Base-by-base conservation (phyloP, 2,888 invertebrate species). In the Pandemis cinnamomeana region DNA sequence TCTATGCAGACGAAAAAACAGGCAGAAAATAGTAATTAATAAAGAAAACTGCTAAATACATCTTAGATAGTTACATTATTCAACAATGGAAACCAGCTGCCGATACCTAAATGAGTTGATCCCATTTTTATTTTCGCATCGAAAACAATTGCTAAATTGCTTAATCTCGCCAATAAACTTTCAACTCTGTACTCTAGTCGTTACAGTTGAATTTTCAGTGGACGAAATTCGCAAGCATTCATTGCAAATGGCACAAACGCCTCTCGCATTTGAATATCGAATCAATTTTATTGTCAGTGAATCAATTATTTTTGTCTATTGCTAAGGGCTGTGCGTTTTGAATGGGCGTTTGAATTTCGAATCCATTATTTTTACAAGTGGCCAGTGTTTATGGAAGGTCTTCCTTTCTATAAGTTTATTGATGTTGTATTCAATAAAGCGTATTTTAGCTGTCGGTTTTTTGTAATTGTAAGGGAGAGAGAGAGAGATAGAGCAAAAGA, bases 301-400 rank as follows among this genome's bases (percentile, higher is more conserved):
- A 74, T 74, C 71, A 67, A 74, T 74, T 74, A 67, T 71, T 71
- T 36, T 74, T 67, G 74, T 71, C 70, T 67, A 67, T 62, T 67
- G 20, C 74, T 55, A 64, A 51, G 73, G 51, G 13, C 51, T 68
- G 51, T 61, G 69, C 69, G 69, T 66, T 61, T 66, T 20, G 60
- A 58, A 58, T 46, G 63, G 55, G 64, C 64, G 58, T 73, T 68
- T 55, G 68, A 72, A 72, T 63, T 58, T 64, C 42, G 69, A 70
- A 73, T 42, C 5, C 27, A 11, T 10, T 27, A 10, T 11, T 27
- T 8, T 11, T 53, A 27, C 20, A 55, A 41, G 41, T 46, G 42
- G 63, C 60, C 55, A 68, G 62, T 51, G 20, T 55, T 44, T 15
- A 61, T 67, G 27, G 27, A 20, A 20, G 20, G 20, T 20, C 27